Conservation (phyloP, 1,140 invertebrate species). For the Drosophila sp. region DNA sequence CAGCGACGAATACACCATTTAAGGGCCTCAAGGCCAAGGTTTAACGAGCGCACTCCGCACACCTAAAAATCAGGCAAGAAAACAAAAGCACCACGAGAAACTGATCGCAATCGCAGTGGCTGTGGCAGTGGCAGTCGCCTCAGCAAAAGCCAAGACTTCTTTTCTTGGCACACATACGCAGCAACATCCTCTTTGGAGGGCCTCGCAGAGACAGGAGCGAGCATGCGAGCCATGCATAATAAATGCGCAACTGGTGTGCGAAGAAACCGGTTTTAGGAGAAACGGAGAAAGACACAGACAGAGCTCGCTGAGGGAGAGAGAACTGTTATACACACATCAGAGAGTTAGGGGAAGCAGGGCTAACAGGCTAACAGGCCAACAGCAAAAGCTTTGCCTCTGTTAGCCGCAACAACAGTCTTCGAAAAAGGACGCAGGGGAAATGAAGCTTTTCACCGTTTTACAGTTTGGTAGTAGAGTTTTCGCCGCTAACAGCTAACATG, state of each 20-base stretch:
- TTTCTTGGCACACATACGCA: conserved; percentile 48
- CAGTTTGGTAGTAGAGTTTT: conserved; percentile 4
- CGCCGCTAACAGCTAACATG: conserved; percentile 14
- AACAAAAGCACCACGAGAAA: conserved; percentile 51
- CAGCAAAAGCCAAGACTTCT: conserved; percentile 44
- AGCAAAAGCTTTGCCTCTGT: conserved; percentile 54
- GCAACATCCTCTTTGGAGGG: conserved; percentile 12
- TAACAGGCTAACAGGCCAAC: conserved; percentile 27
- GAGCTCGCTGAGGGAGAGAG: background rate
- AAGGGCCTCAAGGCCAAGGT: conserved; percentile 83
- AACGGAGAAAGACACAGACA: conserved; percentile 20
- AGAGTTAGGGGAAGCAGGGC: conserved; percentile 36
- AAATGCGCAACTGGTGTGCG: conserved; percentile 82
- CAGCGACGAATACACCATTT: conserved; percentile 56
- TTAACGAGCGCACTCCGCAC: conserved; percentile 50
- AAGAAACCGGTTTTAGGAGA: conserved; percentile 73
- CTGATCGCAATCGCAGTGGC: conserved; percentile 59
- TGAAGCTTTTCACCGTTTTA: conserved; percentile 31
- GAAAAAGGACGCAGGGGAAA: conserved; percentile 45
- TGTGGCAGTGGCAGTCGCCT: background rate
- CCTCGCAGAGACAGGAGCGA: conserved; percentile 27
- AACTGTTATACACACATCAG: conserved; percentile 59
- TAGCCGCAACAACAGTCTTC: conserved; percentile 33
- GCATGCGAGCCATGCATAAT: conserved; percentile 67
- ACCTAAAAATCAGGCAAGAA: conserved; percentile 10